Conservation (phyloP, 2,888 invertebrate species). For the Eupithecia dodoneata region DNA sequence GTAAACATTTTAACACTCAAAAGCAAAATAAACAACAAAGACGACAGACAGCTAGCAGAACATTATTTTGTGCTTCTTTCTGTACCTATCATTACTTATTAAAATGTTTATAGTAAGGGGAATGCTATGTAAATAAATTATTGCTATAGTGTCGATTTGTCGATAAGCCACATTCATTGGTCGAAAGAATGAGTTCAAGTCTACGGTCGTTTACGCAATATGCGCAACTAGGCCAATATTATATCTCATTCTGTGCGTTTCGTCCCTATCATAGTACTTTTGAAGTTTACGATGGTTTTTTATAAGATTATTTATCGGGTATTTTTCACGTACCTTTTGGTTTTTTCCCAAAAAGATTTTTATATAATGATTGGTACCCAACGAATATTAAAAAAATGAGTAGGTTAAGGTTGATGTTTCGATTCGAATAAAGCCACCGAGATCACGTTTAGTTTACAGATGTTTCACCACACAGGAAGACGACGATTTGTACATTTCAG, state of each 20-base stretch:
- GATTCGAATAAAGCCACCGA: conserved; percentile 1
- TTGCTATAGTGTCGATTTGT: not conserved
- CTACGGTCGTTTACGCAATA: conserved; percentile 78
- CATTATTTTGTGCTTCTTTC: not conserved
- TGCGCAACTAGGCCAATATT: conserved; percentile 75
- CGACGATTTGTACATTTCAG: conserved; percentile 46
- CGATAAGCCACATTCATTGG: conserved; percentile 45
- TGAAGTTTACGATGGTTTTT: not conserved
- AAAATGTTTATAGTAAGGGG: not conserved
- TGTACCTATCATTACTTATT: not conserved
- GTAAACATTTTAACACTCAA: conserved; percentile 25
- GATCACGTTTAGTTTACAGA: conserved; percentile 25
- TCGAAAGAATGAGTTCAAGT: conserved; percentile 76
- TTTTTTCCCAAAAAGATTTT: no score
- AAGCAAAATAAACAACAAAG: conserved; percentile 9
- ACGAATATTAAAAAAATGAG: not conserved
- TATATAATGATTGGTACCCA: not conserved
- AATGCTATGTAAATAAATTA: not conserved
- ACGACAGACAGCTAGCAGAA: conserved; percentile 11
- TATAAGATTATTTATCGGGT: not conserved
- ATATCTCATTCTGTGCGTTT: conserved; percentile 60
- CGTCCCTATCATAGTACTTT: conserved; percentile 40
- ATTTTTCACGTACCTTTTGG: no score
- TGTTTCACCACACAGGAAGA: conserved; percentile 40
- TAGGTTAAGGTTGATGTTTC: not conserved